Evolutionary conservation across 2,113 vertebrate species (phyloP).

Genomic region (Stomatorhinus ivindoensis): DNA sequence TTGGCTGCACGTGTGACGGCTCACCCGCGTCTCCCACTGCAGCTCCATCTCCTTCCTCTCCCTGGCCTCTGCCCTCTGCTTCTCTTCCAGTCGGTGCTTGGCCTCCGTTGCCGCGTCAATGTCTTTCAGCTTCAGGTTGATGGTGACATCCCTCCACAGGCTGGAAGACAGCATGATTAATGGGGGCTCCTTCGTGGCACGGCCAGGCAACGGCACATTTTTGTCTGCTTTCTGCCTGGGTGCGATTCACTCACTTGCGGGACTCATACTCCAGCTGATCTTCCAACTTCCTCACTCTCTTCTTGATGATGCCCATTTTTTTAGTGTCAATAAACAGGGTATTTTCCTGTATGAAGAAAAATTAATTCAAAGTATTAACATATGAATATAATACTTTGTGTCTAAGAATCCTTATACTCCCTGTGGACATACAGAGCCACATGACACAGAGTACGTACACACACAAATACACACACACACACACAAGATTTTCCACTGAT

Average conservation of each 20-base stretch:
- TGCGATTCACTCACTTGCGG: constrained; percentile 69
- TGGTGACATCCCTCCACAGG: constrained; percentile 90
- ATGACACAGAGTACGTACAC: background rate
- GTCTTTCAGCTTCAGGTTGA: constrained; percentile 90
- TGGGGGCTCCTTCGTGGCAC: background rate
- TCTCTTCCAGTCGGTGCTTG: constrained; percentile 89
- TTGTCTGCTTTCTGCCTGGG: background rate
- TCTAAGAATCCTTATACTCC: background rate
- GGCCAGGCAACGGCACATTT: background rate
- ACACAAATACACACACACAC: too few relatives aligned
- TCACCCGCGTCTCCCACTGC: constrained; percentile 93
- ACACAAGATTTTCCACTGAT: background rate
- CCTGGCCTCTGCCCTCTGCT: constrained; percentile 88
- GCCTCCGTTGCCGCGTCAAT: constrained; percentile 92
- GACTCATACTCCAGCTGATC: constrained; percentile 93
- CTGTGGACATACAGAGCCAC: background rate
- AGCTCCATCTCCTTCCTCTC: constrained; percentile 89
- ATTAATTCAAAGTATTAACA: background rate
- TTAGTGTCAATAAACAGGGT: constrained; percentile 92
- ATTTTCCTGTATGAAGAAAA: constrained; percentile 69
- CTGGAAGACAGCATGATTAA: constrained; percentile 47
- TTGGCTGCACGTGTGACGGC: constrained; percentile 25
- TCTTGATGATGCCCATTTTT: constrained; percentile 88
- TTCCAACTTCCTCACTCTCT: constrained; percentile 93
- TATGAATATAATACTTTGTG: background rate